These are phyloP conservation scores for Cepaea nemoralis DNA, from an alignment of 1,140 invertebrate genomes.

Conservation along the genomic window DNA sequence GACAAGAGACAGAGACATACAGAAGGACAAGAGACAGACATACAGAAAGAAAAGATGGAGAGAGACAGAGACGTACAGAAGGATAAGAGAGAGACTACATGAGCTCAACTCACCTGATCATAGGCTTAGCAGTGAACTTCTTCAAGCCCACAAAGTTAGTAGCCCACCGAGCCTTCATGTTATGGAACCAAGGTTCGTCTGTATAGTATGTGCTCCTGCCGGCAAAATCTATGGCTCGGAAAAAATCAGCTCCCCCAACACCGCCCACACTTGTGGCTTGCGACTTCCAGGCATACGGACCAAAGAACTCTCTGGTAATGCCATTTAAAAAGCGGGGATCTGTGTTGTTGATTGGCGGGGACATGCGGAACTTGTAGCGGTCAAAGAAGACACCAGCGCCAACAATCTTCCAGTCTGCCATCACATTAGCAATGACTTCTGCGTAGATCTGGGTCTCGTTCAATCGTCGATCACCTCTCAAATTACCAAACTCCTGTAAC, in stretches of 20 bases:
- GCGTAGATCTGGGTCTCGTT: slow-evolving; percentile 70
- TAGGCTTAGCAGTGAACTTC: slow-evolving; percentile 92
- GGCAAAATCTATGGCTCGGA: slow-evolving; percentile 66
- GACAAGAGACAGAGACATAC: too few species aligned
- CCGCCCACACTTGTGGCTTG: slow-evolving; percentile 75
- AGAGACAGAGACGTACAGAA: too few species aligned
- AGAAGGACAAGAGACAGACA: too few species aligned
- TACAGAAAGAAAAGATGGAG: too few species aligned
- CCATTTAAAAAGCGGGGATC: slow-evolving; percentile 77
- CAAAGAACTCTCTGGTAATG: slow-evolving; percentile 78
- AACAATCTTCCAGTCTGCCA: slow-evolving; percentile 89
- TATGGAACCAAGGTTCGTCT: slow-evolving; percentile 87
- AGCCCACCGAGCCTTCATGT: slow-evolving; percentile 90
- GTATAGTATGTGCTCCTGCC: slow-evolving; percentile 80
- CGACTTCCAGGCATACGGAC: slow-evolving; percentile 90
- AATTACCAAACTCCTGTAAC: slow-evolving; percentile 83
- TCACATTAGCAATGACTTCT: slow-evolving; percentile 86
- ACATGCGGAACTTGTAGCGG: slow-evolving; percentile 87
- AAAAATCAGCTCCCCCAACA: slow-evolving; percentile 80
- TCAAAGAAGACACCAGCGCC: slow-evolving; percentile 95
- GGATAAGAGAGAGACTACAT: too few species aligned
- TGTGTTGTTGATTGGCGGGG: slow-evolving; percentile 76
- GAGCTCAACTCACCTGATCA: slow-evolving; percentile 83
- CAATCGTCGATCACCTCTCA: slow-evolving; percentile 73
- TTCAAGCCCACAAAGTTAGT: slow-evolving; percentile 93